These are phyloP conservation scores for Lerema accius DNA, from an alignment of 1,140 invertebrate genomes.

Conservation along the genomic window DNA sequence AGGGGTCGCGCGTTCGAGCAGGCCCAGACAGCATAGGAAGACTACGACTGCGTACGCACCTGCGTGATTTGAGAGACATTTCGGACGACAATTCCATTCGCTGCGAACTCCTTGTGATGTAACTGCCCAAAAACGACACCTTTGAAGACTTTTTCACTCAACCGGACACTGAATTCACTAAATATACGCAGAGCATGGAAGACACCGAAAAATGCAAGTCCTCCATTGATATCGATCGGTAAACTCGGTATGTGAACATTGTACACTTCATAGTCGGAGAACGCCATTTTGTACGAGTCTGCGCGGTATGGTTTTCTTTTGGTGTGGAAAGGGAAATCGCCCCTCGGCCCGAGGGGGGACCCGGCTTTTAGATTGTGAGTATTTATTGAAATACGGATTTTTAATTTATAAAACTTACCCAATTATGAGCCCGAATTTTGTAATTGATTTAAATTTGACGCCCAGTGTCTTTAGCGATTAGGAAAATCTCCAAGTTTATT, in stretches of 20 bases:
- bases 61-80: conserved; percentile 88
- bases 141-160: conserved; percentile 73
- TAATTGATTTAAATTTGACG: conserved; percentile 49
- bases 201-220: conserved; percentile 79
- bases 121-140: conserved; percentile 76
- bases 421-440: conserved; percentile 44
- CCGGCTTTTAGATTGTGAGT: conserved; percentile 54
- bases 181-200: conserved; percentile 68
- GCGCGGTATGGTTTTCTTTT: conserved; percentile 75
- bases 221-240: conserved; percentile 83
- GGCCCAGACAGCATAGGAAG: conserved; percentile 91
- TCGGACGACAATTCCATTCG: conserved; percentile 74
- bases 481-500: conserved; percentile 77
- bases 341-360: conserved; percentile 72
- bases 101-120: conserved; percentile 76
- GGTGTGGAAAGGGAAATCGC: conserved; percentile 77
- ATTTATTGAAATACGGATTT: conserved; percentile 40
- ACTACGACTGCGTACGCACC: conserved; percentile 95
- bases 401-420: conserved; percentile 59
- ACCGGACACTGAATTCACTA: conserved; percentile 69
- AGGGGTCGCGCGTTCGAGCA: conserved; percentile 86
- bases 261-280: conserved; percentile 74
- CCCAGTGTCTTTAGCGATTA: conserved; percentile 48
- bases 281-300: conserved; percentile 83
- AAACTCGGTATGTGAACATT: conserved; percentile 76